Evolutionary conservation across 2,113 vertebrate species (phyloP).

Genomic region (Tauraco erythrolophus): DNA sequence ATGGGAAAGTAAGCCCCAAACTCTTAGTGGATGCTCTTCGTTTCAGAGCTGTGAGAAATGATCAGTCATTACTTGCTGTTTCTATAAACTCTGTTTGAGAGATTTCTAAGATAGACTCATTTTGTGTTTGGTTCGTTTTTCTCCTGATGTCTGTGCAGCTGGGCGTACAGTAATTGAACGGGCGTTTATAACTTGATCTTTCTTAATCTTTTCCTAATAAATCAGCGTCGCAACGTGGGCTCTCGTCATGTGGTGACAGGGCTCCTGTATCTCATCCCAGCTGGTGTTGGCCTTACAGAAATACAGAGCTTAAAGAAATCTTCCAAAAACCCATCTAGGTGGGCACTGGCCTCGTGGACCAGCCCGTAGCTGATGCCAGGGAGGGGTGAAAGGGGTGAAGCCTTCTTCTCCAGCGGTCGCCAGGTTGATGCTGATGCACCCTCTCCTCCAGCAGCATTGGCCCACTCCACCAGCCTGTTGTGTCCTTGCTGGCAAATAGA

Average conservation of each 20-base stretch:
- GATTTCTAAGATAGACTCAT: background rate
- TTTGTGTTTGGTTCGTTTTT: background rate
- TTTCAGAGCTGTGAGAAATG: background rate
- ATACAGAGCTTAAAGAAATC: background rate
- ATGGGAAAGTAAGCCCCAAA: background rate
- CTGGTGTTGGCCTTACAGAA: background rate
- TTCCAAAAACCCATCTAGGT: background rate
- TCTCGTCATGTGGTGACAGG: background rate
- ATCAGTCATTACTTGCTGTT: background rate
- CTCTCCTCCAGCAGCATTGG: background rate
- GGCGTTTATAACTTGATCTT: background rate
- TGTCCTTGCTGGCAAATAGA: rapidly evolving
- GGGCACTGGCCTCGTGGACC: rapidly evolving
- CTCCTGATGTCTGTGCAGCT: background rate
- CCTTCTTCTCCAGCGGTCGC: rapidly evolving
- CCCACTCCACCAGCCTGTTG: rapidly evolving
- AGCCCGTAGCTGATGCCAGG: background rate
- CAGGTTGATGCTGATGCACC: background rate
- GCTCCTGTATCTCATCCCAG: background rate
- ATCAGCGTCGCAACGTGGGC: background rate
- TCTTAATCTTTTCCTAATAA: background rate
- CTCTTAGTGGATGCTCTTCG: background rate
- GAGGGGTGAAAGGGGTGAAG: background rate
- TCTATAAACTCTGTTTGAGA: background rate
- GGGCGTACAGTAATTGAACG: rapidly evolving